A percentile compares a stretch with the other conserved stretches of the same genome.
phyloP scores from a whole-genome alignment of 2,113 vertebrate species.

The Laticauda colubrina region DNA sequence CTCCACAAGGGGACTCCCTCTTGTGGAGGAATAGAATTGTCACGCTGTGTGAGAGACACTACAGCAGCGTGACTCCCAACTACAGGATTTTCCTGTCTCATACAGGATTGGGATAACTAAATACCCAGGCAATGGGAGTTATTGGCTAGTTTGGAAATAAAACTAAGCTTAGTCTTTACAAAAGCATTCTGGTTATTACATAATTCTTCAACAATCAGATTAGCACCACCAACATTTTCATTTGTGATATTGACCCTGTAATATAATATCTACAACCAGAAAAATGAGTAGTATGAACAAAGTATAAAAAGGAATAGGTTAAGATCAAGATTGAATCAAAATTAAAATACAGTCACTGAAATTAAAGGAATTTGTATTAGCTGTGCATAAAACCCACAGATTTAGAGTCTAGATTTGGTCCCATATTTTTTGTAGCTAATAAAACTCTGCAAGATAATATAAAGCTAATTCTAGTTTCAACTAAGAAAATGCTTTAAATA shows the following conservation, averaged over 20 bases:
- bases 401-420: neutral
- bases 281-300: neutral
- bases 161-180: neutral
- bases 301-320: neutral
- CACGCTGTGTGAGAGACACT: too few species aligned
- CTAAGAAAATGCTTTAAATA: neutral
- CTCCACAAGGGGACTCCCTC: too few species aligned
- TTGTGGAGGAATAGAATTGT: too few species aligned
- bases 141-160: neutral
- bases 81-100: too few species aligned
- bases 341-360: neutral
- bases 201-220: neutral
- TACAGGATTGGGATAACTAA: too few species aligned
- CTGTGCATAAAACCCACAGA: neutral
- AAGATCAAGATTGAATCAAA: neutral
- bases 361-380: neutral
- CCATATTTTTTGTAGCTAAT: neutral
- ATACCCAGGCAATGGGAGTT: too few species aligned
- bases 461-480: neutral
- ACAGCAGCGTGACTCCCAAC: too few species aligned
- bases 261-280: neutral
- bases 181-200: neutral
- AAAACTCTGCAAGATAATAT: neutral
- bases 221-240: neutral
- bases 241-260: neutral